These are phyloP conservation scores for Pedicia rivosa DNA, from an alignment of 2,888 invertebrate genomes.

Conservation along the genomic window DNA sequence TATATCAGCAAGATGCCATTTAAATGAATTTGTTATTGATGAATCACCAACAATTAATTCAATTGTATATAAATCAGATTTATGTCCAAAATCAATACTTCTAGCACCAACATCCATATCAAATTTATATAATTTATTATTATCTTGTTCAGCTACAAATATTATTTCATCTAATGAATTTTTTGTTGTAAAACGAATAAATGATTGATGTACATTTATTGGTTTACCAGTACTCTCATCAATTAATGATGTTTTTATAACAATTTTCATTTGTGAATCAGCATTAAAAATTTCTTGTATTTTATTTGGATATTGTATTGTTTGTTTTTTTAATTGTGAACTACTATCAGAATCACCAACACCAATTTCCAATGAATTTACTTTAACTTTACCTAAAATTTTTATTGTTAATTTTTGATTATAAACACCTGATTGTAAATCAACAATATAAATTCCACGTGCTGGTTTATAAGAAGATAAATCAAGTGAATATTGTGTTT, in stretches of 20 bases:
- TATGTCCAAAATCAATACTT: constrained; percentile 58
- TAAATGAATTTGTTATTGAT: constrained; percentile 73
- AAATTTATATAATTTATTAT: constrained; percentile 63
- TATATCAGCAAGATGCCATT: constrained; percentile 71
- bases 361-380: constrained; percentile 70
- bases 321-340: constrained; percentile 59
- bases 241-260: constrained; percentile 61
- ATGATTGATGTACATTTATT: constrained; percentile 71
- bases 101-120: constrained; percentile 77
- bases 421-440: constrained; percentile 50
- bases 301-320: constrained; percentile 57
- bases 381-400: constrained; percentile 57
- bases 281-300: constrained; percentile 54
- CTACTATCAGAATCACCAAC: constrained; percentile 83
- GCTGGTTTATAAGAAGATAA: constrained; percentile 60
- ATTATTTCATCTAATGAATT: constrained; percentile 67
- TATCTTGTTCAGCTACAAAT: constrained; percentile 84
- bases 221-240: constrained; percentile 51
- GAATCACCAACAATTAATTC: constrained; percentile 84
- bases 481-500: constrained; percentile 59
- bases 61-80: constrained; percentile 64
- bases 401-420: constrained; percentile 45
- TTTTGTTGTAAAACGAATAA: constrained; percentile 57
- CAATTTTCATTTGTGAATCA: constrained; percentile 79
- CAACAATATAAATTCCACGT: constrained; percentile 72